These are phyloP conservation scores for Sycophila texana DNA, from an alignment of 2,888 invertebrate genomes.

Conservation along the genomic window DNA sequence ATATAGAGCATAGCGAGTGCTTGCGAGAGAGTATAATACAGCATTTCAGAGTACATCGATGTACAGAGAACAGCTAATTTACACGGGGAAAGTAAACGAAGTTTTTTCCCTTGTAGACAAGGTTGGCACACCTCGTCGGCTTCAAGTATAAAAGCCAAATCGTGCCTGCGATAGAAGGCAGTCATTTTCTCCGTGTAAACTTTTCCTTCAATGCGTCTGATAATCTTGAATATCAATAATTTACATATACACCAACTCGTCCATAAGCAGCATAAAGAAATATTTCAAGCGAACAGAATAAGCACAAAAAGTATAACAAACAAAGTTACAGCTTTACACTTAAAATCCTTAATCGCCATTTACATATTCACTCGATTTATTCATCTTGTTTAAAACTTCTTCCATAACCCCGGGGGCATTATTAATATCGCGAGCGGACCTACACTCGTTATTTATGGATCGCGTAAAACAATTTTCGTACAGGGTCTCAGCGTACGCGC, in stretches of 20 bases:
- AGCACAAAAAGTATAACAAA: slow-evolving; percentile 38
- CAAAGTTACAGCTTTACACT: neutral
- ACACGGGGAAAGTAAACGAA: slow-evolving; percentile 29
- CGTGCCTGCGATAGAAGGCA: neutral
- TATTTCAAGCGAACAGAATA: slow-evolving; percentile 38
- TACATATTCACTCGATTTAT: slow-evolving; percentile 7
- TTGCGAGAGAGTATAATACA: slow-evolving; percentile 27
- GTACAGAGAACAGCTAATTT: slow-evolving; percentile 31
- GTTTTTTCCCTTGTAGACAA: neutral
- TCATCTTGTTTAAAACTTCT: neutral
- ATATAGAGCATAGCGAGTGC: slow-evolving; percentile 31
- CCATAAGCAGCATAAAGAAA: slow-evolving; percentile 41
- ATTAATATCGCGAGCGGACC: slow-evolving; percentile 15
- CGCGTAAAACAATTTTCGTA: slow-evolving; percentile 46
- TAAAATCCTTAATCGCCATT: neutral
- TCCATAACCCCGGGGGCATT: neutral
- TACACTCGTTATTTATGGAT: slow-evolving; percentile 38
- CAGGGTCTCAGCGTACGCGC: neutral
- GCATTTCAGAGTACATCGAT: slow-evolving; percentile 23
- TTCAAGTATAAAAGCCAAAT: no score
- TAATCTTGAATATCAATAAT: neutral
- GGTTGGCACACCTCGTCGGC: neutral
- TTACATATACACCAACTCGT: slow-evolving; percentile 6
- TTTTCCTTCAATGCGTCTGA: neutral
- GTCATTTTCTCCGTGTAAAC: slow-evolving; percentile 15